Percentiles rank a stretch among this genome's conserved stretches.
These are phyloP conservation scores for Andricus grossulariae DNA, from an alignment of 1,140 invertebrate genomes.

Conservation along the genomic window DNA sequence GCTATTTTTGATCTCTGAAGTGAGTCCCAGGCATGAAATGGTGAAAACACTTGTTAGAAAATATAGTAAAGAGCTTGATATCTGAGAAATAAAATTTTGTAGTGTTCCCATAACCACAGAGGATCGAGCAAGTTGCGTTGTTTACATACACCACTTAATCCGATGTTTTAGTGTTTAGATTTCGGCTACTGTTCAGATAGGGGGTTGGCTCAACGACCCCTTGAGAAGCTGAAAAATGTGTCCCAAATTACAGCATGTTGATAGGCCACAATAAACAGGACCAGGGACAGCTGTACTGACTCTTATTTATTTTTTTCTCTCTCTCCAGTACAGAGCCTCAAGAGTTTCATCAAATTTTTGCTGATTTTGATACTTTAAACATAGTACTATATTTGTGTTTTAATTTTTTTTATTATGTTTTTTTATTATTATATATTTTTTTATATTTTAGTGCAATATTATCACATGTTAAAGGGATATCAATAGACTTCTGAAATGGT, in stretches of 20 bases:
- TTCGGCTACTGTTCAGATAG: conserved; percentile 54
- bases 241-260: conserved; percentile 20
- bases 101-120: conserved; percentile 33
- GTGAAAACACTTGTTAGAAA: background rate
- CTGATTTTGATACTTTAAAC: background rate
- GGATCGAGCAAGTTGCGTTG: conserved; percentile 48
- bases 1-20: too few species aligned
- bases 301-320: conserved; percentile 27
- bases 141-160: conserved; percentile 62
- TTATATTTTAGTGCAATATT: too few species aligned
- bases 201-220: conserved; percentile 56
- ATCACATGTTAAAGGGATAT: too few species aligned
- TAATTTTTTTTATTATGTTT: too few species aligned
- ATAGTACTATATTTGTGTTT: too few species aligned
- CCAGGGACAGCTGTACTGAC: background rate
- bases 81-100: background rate
- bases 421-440: too few species aligned
- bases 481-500: too few species aligned
- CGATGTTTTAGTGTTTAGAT: conserved; percentile 61
- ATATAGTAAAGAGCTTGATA: background rate
- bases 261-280: conserved; percentile 40
- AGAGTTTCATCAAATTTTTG: background rate
- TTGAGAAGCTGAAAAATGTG: conserved; percentile 35
- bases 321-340: background rate
- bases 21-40: too few species aligned